Evolutionary conservation across 1,140 invertebrate genomes (phyloP).

Genomic region (Calycopis cecrops): DNA sequence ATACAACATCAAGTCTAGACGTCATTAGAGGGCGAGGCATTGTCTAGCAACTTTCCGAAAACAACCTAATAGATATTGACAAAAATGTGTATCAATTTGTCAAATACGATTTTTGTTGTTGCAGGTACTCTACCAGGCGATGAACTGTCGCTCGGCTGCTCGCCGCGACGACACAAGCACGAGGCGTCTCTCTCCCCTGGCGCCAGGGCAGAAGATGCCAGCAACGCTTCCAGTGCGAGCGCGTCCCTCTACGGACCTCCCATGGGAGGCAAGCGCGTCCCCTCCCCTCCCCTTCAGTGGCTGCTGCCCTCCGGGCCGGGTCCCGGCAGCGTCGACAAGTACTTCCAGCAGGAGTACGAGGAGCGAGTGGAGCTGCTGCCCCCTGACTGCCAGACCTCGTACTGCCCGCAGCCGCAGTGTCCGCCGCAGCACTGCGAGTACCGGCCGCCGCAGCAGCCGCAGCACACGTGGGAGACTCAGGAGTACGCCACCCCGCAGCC

Average conservation of each 20-base stretch:
- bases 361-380: conserved; percentile 68
- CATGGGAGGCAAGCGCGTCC: conserved; percentile 69
- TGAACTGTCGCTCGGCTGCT: conserved; percentile 80
- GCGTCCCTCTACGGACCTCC: conserved; percentile 76
- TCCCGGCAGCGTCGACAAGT: conserved; percentile 80
- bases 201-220: conserved; percentile 84
- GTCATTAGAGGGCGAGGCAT: conserved; percentile 1
- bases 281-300: conserved; percentile 69
- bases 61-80: not conserved
- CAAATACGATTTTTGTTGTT: conserved; percentile 57
- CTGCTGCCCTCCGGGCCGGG: conserved; percentile 74
- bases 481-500: conserved; percentile 70
- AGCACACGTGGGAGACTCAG: conserved; percentile 71
- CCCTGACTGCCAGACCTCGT: conserved; percentile 73
- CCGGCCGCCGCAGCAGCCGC: conserved; percentile 77
- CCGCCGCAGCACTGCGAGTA: conserved; percentile 78
- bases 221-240: conserved; percentile 79
- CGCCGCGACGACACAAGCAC: conserved; percentile 76
- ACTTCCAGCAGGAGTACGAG: conserved; percentile 78
- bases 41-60: conserved; percentile 5
- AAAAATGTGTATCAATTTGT: not conserved
- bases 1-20: not conserved
- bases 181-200: conserved; percentile 77
- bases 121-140: conserved; percentile 86
- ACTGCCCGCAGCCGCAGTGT: conserved; percentile 78